These are phyloP conservation scores for Tholera decimalis DNA, from an alignment of 2,888 invertebrate species.

Conservation along the genomic window DNA sequence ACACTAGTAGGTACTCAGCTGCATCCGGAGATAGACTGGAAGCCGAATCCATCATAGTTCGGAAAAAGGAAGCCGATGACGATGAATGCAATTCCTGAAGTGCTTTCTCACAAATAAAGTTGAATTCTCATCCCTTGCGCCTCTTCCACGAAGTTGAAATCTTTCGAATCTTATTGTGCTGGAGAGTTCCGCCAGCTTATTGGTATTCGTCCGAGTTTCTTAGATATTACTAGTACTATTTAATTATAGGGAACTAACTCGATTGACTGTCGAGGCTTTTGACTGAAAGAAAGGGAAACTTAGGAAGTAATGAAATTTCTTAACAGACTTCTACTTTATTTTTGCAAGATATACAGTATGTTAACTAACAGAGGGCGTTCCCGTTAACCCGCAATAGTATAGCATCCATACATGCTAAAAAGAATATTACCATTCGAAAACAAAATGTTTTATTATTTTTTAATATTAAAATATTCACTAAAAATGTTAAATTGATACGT, in stretches of 20 bases:
- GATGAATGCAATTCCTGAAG: background rate
- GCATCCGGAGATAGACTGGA: no score
- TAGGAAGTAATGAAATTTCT: background rate
- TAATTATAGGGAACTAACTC: constrained; percentile 52
- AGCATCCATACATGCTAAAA: no score
- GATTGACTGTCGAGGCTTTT: constrained; percentile 32
- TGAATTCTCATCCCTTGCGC: constrained; percentile 43
- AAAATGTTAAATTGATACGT: no score
- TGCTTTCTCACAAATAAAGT: background rate
- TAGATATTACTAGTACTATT: constrained; percentile 59
- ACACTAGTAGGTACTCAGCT: no score
- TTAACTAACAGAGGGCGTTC: no score
- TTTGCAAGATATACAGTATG: no score
- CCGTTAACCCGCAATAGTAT: no score
- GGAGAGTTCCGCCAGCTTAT: constrained; percentile 66
- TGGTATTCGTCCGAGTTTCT: constrained; percentile 68
- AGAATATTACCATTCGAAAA: no score
- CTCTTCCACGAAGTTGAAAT: constrained; percentile 62
- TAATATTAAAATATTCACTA: no score
- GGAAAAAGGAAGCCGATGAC: no score
- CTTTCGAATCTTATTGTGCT: constrained; percentile 76
- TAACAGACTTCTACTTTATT: background rate
- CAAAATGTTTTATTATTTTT: no score
- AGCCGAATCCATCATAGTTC: no score
- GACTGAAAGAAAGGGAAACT: background rate